Evolutionary conservation across 1,140 invertebrate species (phyloP), one percentile per base, ranked within the genome.

Genomic region (Microplitis mediator): DNA sequence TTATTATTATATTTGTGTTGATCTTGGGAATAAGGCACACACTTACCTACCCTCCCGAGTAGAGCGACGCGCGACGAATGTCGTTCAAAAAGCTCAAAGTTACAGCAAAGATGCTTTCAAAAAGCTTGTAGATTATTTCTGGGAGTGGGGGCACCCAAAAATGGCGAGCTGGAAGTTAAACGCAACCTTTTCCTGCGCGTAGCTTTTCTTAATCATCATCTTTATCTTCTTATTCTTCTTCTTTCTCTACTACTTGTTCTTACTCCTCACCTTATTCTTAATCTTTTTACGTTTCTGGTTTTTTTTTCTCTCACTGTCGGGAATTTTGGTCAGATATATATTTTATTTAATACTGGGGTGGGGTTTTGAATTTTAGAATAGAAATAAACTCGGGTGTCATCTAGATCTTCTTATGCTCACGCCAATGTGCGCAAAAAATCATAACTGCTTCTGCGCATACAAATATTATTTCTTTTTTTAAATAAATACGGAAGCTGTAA

Each of bases 41-140:
- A 86, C 85, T 86, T 87, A 87, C 85, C 84, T 86, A 86, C 79
- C 82, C 81, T 80, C 81, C 78, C 81, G 81, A 82, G 78, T 75
- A 71, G 83, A 84, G 76, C 79, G 78, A 81, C 82, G 80, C 82
- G 80, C 79, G 79, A 80, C 85, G 85, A 87, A 82, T 86, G 85
- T 81, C 79, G 76, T 72, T 70, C 32, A 16, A 69, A 70, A 56
- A 65, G 11, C 56, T 62, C 58, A 54, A 50, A 66, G 61, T 56
- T 58, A 64, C 36, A 73, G 39, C 39, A 39, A 39, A 39, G 39
- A 6, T 39, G 4, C 39, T 39, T 39, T 39, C 39, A 39, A 39
- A 39, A 73, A 76, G 64, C 64, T 72, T 56, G 3, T 58, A 14
- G 31, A 52, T 23, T 23, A 23, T 61, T 74, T 61, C 69, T 52